A percentile compares a stretch with the other conserved stretches of the same genome.
Evolutionary conservation across 2,113 vertebrate genomes (phyloP).

Genomic region (Otis tarda): DNA sequence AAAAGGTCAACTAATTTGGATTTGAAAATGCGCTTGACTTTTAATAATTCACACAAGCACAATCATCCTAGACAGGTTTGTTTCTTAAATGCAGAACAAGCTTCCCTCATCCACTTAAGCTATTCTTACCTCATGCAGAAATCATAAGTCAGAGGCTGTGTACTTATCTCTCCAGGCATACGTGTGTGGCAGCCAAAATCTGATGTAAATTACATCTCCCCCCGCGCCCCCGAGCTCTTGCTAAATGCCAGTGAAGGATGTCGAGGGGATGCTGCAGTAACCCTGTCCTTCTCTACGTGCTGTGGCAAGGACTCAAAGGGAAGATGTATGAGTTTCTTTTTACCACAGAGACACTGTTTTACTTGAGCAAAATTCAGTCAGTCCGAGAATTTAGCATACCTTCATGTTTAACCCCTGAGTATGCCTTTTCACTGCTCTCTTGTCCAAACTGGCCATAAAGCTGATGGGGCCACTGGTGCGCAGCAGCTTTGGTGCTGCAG

Average conservation of each 20-base stretch:
- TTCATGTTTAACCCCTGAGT: not conserved
- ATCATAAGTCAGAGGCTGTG: slow-evolving; percentile 1
- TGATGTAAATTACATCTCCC: not conserved
- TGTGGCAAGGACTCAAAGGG: not conserved
- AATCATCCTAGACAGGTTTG: not conserved
- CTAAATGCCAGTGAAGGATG: not conserved
- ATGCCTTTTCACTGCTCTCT: not conserved
- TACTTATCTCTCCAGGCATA: not conserved
- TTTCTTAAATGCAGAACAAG: slow-evolving; percentile 34
- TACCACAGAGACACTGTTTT: not conserved
- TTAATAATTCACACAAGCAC: slow-evolving; percentile 20
- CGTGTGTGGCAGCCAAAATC: not conserved
- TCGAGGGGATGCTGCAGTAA: not conserved
- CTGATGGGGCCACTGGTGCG: not conserved
- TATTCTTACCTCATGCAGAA: slow-evolving; percentile 18
- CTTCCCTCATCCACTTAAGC: slow-evolving; percentile 14
- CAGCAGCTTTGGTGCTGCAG: not conserved
- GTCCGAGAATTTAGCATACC: not conserved
- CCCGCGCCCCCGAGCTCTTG: not conserved
- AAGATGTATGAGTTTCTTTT: not conserved
- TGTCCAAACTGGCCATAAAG: not conserved
- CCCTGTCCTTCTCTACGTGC: not conserved
- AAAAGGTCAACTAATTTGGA: not conserved
- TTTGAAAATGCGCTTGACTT: not conserved
- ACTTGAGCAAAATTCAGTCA: not conserved